Percentiles rank a stretch among this genome's conserved stretches.
phyloP scores from a whole-genome alignment of 1,140 invertebrate genomes.

The Spodoptera litura region DNA sequence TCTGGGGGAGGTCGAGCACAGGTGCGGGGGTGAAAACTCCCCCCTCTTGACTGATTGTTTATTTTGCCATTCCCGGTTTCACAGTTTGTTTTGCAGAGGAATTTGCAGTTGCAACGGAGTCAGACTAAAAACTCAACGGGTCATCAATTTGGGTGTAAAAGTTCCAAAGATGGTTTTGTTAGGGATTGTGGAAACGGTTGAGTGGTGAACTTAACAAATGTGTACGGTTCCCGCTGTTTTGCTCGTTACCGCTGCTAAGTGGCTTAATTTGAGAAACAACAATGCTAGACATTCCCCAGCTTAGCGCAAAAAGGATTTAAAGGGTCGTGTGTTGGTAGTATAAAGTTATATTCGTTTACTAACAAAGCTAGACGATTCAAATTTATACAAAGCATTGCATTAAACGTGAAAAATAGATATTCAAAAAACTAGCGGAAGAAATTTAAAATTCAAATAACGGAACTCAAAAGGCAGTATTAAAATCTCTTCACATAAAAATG shows the following conservation, averaged over 20 bases:
- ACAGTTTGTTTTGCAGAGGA: conserved; percentile 61
- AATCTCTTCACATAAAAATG: conserved; percentile 2
- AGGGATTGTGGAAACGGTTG: conserved; percentile 20
- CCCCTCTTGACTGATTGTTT: conserved; percentile 71
- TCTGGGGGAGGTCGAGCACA: conserved; percentile 59
- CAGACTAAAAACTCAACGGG: conserved; percentile 27
- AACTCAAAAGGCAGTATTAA: background rate
- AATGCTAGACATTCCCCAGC: conserved; percentile 6
- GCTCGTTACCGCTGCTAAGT: conserved; percentile 14
- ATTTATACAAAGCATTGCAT: too few species aligned
- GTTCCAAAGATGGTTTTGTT: conserved; percentile 31
- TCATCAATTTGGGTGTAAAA: conserved; percentile 45
- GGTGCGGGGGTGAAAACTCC: conserved; percentile 57
- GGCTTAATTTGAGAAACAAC: conserved; percentile 10
- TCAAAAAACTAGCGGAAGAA: background rate
- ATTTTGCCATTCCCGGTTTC: conserved; percentile 66
- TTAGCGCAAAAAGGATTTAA: too few species aligned
- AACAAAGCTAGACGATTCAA: too few species aligned
- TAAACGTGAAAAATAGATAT: too few species aligned
- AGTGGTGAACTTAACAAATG: background rate
- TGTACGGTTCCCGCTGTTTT: conserved; percentile 11
- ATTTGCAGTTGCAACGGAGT: conserved; percentile 65
- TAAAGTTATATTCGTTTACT: too few species aligned
- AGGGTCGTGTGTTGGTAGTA: too few species aligned
- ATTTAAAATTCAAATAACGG: background rate